phyloP scores from a whole-genome alignment of 2,888 invertebrate genomes.

The Tenthredo amoena region DNA sequence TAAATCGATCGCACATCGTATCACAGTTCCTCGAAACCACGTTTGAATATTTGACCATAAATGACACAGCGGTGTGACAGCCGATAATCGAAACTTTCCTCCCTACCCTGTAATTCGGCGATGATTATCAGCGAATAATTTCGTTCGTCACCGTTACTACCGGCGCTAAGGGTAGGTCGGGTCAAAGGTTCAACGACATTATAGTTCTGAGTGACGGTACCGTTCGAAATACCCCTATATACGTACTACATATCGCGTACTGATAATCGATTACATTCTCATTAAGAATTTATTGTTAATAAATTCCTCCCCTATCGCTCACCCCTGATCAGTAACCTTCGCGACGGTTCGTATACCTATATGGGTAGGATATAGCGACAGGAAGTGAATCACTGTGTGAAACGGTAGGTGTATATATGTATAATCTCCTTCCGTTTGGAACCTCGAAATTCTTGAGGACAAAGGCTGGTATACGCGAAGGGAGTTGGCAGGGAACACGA shows the following conservation, averaged over 20 bases:
- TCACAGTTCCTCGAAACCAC: not conserved
- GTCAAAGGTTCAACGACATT: slow-evolving; percentile 43
- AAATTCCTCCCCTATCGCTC: not conserved
- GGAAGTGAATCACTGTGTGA: slow-evolving; percentile 21
- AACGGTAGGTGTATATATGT: not conserved
- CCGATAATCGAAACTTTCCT: not conserved
- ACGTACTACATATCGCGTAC: not conserved
- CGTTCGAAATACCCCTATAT: not conserved
- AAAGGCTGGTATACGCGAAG: not conserved
- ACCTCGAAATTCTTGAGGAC: not conserved
- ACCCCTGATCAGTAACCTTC: not conserved
- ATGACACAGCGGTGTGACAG: not conserved
- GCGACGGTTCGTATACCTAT: not conserved
- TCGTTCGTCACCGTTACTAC: not conserved
- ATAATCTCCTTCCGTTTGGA: slow-evolving; percentile 2
- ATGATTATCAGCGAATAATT: slow-evolving; percentile 19
- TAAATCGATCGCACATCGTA: not conserved
- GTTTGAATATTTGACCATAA: not conserved
- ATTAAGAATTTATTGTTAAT: not conserved
- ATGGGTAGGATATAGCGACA: not conserved
- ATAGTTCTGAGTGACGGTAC: not conserved
- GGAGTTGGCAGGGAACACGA: slow-evolving; percentile 52
- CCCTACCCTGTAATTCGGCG: not conserved
- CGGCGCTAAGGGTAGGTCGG: slow-evolving; percentile 3
- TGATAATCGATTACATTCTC: not conserved